A percentile compares a stretch with the other conserved stretches of the same genome.
phyloP scores from a whole-genome alignment of 2,888 invertebrate species.

The Philonicus albiceps region DNA sequence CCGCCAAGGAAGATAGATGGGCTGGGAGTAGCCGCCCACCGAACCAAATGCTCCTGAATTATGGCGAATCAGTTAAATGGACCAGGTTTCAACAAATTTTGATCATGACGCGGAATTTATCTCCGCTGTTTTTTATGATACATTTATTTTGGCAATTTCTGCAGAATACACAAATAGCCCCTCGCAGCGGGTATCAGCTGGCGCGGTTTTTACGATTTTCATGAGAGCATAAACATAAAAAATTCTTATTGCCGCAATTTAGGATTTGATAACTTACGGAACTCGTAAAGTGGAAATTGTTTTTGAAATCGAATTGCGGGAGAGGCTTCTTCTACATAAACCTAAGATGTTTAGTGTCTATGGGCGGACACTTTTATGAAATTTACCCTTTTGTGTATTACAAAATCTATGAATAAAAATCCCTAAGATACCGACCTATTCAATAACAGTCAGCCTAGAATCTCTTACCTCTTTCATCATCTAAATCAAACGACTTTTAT shows the following conservation, averaged over 20 bases:
- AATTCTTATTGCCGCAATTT: constrained; percentile 33
- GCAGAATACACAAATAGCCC: background rate
- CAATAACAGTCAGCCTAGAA: no score
- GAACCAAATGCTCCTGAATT: constrained; percentile 29
- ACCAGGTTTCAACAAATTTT: constrained; percentile 41
- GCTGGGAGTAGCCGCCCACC: constrained; percentile 5
- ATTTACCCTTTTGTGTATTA: background rate
- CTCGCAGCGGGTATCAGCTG: constrained; percentile 20
- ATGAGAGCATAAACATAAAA: constrained; percentile 32
- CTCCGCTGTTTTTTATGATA: constrained; percentile 18
- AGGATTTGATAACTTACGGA: constrained; percentile 17
- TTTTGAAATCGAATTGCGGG: background rate
- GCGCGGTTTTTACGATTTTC: constrained; percentile 30
- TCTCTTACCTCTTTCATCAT: no score
- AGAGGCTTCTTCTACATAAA: background rate
- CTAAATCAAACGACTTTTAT: no score
- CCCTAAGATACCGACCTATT: no score
- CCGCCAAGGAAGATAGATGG: background rate
- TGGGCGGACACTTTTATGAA: background rate
- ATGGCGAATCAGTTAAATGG: constrained; percentile 43
- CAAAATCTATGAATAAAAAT: background rate
- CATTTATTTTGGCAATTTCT: constrained; percentile 40
- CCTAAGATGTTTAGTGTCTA: background rate
- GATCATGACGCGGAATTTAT: constrained; percentile 36
- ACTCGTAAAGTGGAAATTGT: constrained; percentile 16